Evolutionary conservation across 1,140 invertebrate species (phyloP), one percentile per base, ranked within the genome.

Genomic region (Colletes latitarsis): DNA sequence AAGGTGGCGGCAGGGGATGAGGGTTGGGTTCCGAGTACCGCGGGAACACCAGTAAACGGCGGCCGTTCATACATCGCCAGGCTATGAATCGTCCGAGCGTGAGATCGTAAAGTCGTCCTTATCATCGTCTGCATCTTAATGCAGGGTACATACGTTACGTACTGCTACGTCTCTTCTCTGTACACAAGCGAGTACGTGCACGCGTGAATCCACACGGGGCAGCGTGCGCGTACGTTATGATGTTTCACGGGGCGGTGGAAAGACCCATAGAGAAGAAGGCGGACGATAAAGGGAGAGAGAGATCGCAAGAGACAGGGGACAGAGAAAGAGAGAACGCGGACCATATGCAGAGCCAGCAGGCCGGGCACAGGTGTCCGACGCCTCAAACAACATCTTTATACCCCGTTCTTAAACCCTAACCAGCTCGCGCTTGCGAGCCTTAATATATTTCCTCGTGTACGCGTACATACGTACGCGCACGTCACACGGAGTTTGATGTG

Each of bases 51-150:
- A 88, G 88, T 91, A 91, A 92, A 92, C 90, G 89, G 88, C 88
- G 89, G 70, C 81, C 87, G 90, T 89, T 91, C 89, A 88, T 92
- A 87, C 82, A 92, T 92, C 90, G 88, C 81, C 79, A 83, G 83
- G 90, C 91, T 92, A 92, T 93, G 92, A 93, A 93, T 93, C 92
- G 92, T 90, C 91, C 84, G 90, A 92, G 91, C 92, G 92, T 92
- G 90, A 92, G 92, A 93, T 93, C 92, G 90, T 93, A 93, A 93
- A 93, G 91, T 90, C 89, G 85, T 88, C 83, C 90, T 92, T 93
- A 93, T 93, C 92, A 92, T 88, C 90, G 87, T 84, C 84, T 89
- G 89, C 90, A 93, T 93, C 92, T 93, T 93, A 92, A 93, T 93
- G 91, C 86, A 85, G 85, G 85, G 58, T 92, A 91, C 83, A 82